Base-by-base conservation (phyloP, 2,797 vertebrate genomes). In the Falco concolor region DNA sequence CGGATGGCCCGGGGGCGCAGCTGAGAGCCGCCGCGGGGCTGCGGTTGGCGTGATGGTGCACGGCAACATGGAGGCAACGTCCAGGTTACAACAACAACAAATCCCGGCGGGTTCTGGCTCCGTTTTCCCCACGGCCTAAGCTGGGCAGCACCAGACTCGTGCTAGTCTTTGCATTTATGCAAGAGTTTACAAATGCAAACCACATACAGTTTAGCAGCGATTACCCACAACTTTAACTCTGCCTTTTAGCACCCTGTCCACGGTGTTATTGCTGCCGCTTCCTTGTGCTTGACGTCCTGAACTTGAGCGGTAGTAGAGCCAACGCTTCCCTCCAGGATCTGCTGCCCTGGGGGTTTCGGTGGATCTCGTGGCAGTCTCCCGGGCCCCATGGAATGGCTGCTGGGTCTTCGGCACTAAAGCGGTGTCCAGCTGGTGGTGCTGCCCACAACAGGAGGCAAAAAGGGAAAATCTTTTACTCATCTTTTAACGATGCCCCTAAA, bases 221-320 rank as follows among this genome's bases (percentile, higher is more conserved):
- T 38, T 24, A 18, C 11, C 38, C 20, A 3, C 45, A 36, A 6
- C 23, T 61, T 17, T 5, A 52, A 25, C 70, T 67, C 47, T 19
- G 40, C 27, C 6, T 68, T 78, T 45, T 45, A 32, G 17, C 77
- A 17, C 16, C 34, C 18, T 18, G 15, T 19, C 30, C 3, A 0
- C 2, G 0, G 10, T 30, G 28, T 65, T 50, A 15, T 16, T 76
- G 70, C 28, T 69, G 59, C 28, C 24, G 1, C 34, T 42, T 86
- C 36, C 45, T 45, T 36, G n/a, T 27, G 63, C n/a, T n/a, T 0
- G 0, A 3, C 1, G 2, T 45, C 21, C 24, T n/a, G 44, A 25
- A 32, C 60, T 50, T 36, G 32, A 44, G 64, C 5, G 36, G 25
- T 32, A 7, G 49, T 8, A 28, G 32, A 67, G 19, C 47, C 54